These are phyloP conservation scores for Clarias fuscus DNA, from an alignment of 2,797 vertebrate species.

Conservation along the genomic window DNA sequence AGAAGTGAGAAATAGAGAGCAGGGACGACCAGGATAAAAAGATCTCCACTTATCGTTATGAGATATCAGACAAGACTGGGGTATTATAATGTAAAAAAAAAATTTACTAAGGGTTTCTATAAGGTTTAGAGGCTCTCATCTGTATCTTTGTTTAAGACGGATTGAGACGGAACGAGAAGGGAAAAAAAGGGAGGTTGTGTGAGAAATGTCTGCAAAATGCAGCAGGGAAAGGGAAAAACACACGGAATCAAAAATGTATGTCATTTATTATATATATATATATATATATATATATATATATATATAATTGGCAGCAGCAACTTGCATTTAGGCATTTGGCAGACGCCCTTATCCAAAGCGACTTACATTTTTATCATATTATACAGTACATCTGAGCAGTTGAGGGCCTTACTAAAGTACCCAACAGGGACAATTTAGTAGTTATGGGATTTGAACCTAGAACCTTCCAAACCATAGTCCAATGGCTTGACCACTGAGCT, in stretches of 20 bases:
- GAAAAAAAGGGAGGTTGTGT: not conserved
- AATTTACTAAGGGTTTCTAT: conserved; percentile 8
- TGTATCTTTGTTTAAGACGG: not conserved
- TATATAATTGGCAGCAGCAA: too few relatives aligned
- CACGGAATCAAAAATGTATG: not conserved
- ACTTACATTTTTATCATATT: too few relatives aligned
- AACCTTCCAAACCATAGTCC: too few relatives aligned
- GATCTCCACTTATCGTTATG: not conserved
- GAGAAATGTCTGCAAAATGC: not conserved
- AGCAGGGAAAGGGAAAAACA: not conserved
- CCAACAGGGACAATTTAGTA: too few relatives aligned
- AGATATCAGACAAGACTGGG: not conserved
- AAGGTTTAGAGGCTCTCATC: not conserved
- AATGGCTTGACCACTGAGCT: too few relatives aligned
- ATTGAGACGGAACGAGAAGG: not conserved
- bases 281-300: too few relatives aligned
- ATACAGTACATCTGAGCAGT: too few relatives aligned
- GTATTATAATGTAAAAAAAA: conserved; percentile 17
- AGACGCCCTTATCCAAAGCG: too few relatives aligned
- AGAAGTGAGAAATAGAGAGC: not conserved
- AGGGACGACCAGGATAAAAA: not conserved
- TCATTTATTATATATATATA: too few relatives aligned
- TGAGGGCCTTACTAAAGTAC: too few relatives aligned
- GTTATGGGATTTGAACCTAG: too few relatives aligned
- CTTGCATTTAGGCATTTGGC: too few relatives aligned